Percentiles rank a stretch among this genome's conserved stretches.
Evolutionary conservation across 2,888 invertebrate genomes (phyloP).

Genomic region (Sminthurides aquaticus): DNA sequence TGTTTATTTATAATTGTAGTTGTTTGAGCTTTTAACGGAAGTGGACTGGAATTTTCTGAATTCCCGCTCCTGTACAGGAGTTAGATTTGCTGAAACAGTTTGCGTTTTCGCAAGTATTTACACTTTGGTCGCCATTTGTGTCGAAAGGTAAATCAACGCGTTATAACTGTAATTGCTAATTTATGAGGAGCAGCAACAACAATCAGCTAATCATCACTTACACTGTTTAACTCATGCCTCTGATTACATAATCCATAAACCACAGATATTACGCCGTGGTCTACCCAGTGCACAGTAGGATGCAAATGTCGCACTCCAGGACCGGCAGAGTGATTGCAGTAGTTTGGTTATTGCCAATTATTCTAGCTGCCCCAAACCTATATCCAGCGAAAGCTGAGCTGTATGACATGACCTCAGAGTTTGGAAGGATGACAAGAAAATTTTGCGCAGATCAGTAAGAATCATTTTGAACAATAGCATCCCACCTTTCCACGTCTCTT

Average conservation of each 20-base stretch:
- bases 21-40: conserved; percentile 49
- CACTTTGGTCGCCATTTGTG: conserved; percentile 49
- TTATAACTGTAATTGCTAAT: too few species aligned
- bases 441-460: conserved; percentile 46
- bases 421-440: conserved; percentile 47
- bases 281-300: conserved; percentile 48
- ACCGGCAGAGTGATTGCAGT: conserved; percentile 47
- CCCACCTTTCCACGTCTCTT: too few species aligned
- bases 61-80: conserved; percentile 47
- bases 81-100: conserved; percentile 48
- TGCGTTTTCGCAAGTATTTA: conserved; percentile 49
- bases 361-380: conserved; percentile 45
- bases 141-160: conserved; percentile 50
- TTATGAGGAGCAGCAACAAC: too few species aligned
- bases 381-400: conserved; percentile 43
- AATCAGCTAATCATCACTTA: too few species aligned
- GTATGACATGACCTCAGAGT: conserved; percentile 45
- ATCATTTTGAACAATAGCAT: too few species aligned
- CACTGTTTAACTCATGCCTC: too few species aligned
- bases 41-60: conserved; percentile 47
- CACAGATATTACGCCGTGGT: conserved; percentile 50
- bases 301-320: conserved; percentile 45
- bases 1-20: conserved; percentile 23
- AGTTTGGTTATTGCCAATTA: conserved; percentile 48
- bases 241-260: too few species aligned